These are phyloP conservation scores for Furnarius figulus DNA, from an alignment of 2,113 vertebrate genomes.

Conservation along the genomic window DNA sequence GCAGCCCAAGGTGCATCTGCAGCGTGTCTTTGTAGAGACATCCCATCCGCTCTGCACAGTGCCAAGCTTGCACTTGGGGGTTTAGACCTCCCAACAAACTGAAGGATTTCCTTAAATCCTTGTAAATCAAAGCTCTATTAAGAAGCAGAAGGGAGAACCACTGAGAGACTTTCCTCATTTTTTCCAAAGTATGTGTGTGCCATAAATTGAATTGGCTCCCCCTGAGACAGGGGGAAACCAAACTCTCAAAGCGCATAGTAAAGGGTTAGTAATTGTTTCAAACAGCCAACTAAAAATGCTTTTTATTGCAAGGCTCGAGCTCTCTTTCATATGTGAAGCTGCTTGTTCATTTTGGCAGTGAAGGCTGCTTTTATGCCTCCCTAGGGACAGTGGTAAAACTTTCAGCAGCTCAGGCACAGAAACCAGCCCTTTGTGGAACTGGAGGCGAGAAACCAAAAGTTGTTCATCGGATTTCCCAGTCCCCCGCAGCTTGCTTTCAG, in stretches of 20 bases:
- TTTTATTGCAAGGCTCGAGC: neutral
- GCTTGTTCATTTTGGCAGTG: constrained; percentile 21
- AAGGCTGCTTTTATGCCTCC: constrained; percentile 15
- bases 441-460: constrained; percentile 14
- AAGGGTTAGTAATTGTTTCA: constrained; percentile 51
- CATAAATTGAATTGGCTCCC: neutral
- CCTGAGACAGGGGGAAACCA: neutral
- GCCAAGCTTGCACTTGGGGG: neutral
- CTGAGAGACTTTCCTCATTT: neutral
- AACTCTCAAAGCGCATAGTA: neutral
- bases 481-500: neutral
- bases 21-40: accelerated
- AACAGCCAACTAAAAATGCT: neutral
- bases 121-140: neutral
- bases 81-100: neutral
- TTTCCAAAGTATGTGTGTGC: neutral
- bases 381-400: constrained; percentile 36
- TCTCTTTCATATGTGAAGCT: constrained; percentile 17
- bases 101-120: neutral
- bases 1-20: neutral
- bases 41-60: neutral
- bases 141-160: neutral
- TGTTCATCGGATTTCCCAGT: neutral
- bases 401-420: constrained; percentile 29
- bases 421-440: neutral